Base-by-base conservation (phyloP, 1,140 invertebrate genomes). In the Aricia agestis region DNA sequence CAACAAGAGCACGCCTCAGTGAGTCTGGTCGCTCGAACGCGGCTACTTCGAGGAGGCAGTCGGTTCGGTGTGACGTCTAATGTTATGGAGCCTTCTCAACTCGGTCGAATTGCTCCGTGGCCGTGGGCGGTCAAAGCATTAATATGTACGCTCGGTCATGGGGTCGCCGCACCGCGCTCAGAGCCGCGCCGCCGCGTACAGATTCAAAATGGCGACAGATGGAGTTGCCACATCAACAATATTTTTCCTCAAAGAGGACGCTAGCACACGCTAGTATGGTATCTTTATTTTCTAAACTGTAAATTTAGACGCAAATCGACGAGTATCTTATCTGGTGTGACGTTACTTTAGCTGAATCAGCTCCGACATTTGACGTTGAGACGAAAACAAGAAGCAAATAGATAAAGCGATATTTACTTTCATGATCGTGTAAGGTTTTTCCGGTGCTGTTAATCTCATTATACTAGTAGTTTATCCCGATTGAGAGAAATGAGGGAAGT, bases 121-220 rank as follows among this genome's bases (percentile, higher is more conserved):
- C 82, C 84, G 85, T 87, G 85, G 86, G 86, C 85, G 86, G 88
- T 86, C 84, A 84, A 75, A 78, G 81, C 85, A 83, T 87, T 86
- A 83, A 82, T 85, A 88, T 88, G 86, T 82, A 82, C 78, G 83
- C 76, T 77, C 85, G 86, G 86, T 87, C 86, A 84, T 75, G 81
- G 82, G 86, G 86, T 86, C 85, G 83, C 76, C 85, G 82, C 77
- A 81, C 83, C 79, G 78, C 74, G 77, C 75, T 61, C 68, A 68
- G 66, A 67, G 45, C 41, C 19, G 67, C 45, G 67, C 73, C 76
- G 74, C 75, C 72, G 72, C 74, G 73, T 71, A 73, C 70, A 74
- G 72, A 74, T 80, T 81, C 75, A 82, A 80, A 81, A 83, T 79
- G 79, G 81, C 79, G 76, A 75, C 75, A 67, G 17, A n/a, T 68